Evolutionary conservation across 2,113 vertebrate species (phyloP), one percentile per base, ranked within the genome.

Genomic region (Chloropsis cyanopogon): DNA sequence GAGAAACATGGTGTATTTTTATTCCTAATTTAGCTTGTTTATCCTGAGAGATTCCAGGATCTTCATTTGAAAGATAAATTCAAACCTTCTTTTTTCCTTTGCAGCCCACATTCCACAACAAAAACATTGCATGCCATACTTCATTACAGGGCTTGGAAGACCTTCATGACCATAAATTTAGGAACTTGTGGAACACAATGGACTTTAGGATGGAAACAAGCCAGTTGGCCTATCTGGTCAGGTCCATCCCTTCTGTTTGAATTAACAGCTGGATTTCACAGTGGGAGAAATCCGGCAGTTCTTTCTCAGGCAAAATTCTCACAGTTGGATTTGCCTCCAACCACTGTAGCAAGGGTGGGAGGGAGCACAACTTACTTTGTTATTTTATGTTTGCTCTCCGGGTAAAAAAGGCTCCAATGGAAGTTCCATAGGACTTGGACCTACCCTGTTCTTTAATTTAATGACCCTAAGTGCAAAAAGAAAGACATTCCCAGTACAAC

Each of bases 221-320:
- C 96, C 96, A 97, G 93, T 28, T 97, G 96, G 96, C 95, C 93
- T 95, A 95, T 97, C 95, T 92, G 82, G 94, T 90, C 93, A 95
- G 96, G 93, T 97, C 94, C 97, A 96, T 96, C 93, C 92, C 92
- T 94, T 97, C 92, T 95, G 92, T 97, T 97, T 94, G 93, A 97
- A 95, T 95, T 96, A 96, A 92, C 95, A 95, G 90, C 95, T 97
- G 95, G 95, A 86, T 93, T 93, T 92, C 95, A 96, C 96, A 96
- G 93, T 93, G 95, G 96, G 96, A 96, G 93, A 93, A 97, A 95
- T 95, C 93, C 85, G 17, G 90, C 93, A 93, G 94, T 96, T 97
- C 93, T 96, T 96, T 96, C 94, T 97, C 96, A 94, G 87, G 93
- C 93, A 92, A 82, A 88, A 92, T 94, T 95, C 93, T 96, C 93